phyloP scores from a whole-genome alignment of 1,140 invertebrate genomes.

The Campoletis sonorensis region DNA sequence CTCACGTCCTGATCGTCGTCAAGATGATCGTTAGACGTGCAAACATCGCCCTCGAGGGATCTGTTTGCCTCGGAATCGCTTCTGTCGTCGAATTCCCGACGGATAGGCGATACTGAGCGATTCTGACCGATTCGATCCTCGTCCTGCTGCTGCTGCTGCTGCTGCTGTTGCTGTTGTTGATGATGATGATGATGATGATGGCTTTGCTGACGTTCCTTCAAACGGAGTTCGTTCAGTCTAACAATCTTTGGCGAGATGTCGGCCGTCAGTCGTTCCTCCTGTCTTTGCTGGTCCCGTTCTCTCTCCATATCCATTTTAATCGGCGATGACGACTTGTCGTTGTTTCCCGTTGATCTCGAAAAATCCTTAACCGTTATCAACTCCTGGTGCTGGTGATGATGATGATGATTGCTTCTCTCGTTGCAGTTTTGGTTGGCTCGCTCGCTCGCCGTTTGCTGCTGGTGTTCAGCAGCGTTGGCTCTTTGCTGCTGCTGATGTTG shows the following conservation, averaged over 20 bases:
- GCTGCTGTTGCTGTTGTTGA: conserved; percentile 13
- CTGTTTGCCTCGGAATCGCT: conserved; percentile 72
- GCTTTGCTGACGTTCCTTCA: conserved; percentile 40
- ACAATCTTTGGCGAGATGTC: conserved; percentile 43
- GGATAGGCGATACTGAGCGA: conserved; percentile 67
- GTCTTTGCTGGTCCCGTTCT: conserved; percentile 40
- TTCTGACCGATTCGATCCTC: conserved; percentile 56
- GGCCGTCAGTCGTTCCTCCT: conserved; percentile 47
- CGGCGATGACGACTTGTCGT: conserved; percentile 70
- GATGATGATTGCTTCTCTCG: conserved; percentile 35
- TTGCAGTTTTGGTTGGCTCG: conserved; percentile 53
- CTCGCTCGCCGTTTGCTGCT: conserved; percentile 43
- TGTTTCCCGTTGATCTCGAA: conserved; percentile 61
- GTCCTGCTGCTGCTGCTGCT: conserved; percentile 51
- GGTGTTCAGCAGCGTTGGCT: conserved; percentile 22
- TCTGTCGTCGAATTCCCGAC: conserved; percentile 70
- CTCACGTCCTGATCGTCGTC: conserved; percentile 71
- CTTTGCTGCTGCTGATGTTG: conserved; percentile 37
- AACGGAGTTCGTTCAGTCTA: conserved; percentile 29
- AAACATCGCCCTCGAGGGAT: conserved; percentile 68
- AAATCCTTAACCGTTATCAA: conserved; percentile 72
- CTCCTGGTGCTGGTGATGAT: conserved; percentile 58
- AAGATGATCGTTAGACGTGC: conserved; percentile 65
- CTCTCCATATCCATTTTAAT: conserved; percentile 63
- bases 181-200: conserved; percentile 38